Base-by-base conservation (phyloP, 2,888 invertebrate species). In the Troilus luridus region DNA sequence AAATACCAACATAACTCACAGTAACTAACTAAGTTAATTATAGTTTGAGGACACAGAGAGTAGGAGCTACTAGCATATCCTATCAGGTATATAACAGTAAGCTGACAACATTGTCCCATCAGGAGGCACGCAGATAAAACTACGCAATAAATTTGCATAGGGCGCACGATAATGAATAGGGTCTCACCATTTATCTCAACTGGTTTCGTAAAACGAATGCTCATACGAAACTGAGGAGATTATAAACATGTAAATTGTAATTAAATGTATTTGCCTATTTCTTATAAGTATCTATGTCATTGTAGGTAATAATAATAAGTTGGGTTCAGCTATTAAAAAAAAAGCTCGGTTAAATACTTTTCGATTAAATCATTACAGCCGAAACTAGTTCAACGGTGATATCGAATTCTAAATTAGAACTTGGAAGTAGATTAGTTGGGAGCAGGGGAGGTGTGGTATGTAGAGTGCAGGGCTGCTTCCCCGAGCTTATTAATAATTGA, bases 61-160 rank as follows among this genome's bases (percentile, higher is more conserved):
- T 2, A 27, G 27, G 9, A 77, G 19, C 6, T 11, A 19, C 17
- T 64, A 8, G 14, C 21, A 21, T 8, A 7, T 14, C n/a, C n/a
- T 24, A 54, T 56, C 0, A n/a, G 3, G 85, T 7, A 19, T 11
- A n/a, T 21, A 58, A 41, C 12, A 21, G 56, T 77, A 41, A 41
- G 27, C 56, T 85, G 85, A 85, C 85, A 85, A 56, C 85, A 85
- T 56, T 85, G 85, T 85, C 85, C 56, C 85, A 58, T n/a, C n/a
- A 56, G 21, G 56, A 27, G 56, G 54, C 0, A 56, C 56, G 56
- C n/a, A n/a, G 85, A 85, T 56, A 56, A 41, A 41, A 41, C 41
- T n/a, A 85, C n/a, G n/a, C 11, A 2, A 19, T 21, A n/a, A 2
- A 85, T 85, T 85, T n/a, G 85, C 56, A 85, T 85, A n/a, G 11